A percentile compares a stretch with the other conserved stretches of the same genome.
These are phyloP conservation scores for Anticlea derivata DNA, from an alignment of 2,888 invertebrate genomes.

Conservation along the genomic window DNA sequence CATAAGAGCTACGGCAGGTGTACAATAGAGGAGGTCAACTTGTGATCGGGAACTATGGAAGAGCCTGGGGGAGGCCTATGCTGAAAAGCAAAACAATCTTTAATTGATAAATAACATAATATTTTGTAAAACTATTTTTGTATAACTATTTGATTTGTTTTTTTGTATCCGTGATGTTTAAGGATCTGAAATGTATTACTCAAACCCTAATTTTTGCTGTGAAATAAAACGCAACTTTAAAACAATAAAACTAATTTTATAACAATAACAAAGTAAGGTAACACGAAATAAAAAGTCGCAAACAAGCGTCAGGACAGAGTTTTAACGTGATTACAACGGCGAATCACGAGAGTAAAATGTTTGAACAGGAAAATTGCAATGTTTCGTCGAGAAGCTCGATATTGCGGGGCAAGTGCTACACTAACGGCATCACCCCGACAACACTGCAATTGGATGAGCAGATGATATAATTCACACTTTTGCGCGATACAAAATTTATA, in stretches of 20 bases:
- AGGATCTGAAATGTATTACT: no score
- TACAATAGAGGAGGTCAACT: no score
- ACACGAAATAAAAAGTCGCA: conserved; percentile 41
- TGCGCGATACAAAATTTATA: conserved; percentile 32
- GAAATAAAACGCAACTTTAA: neutral
- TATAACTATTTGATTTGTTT: no score
- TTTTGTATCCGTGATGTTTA: no score
- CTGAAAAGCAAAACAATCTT: no score
- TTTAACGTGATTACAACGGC: conserved; percentile 58
- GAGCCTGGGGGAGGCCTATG: no score
- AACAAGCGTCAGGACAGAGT: conserved; percentile 45
- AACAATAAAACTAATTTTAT: conserved; percentile 10
- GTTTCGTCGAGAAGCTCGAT: conserved; percentile 51
- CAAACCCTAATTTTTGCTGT: no score
- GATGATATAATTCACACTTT: conserved; percentile 45
- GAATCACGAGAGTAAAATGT: conserved; percentile 54
- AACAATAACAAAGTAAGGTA: conserved; percentile 17
- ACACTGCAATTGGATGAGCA: conserved; percentile 51
- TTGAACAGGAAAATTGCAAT: conserved; percentile 60
- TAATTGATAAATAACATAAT: no score
- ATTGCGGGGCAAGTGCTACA: conserved; percentile 48
- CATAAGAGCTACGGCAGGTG: no score
- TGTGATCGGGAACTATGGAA: no score
- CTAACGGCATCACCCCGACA: conserved; percentile 50
- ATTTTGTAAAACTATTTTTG: no score